Conservation (phyloP, 2,888 invertebrate species). For the Volucella inanis region DNA sequence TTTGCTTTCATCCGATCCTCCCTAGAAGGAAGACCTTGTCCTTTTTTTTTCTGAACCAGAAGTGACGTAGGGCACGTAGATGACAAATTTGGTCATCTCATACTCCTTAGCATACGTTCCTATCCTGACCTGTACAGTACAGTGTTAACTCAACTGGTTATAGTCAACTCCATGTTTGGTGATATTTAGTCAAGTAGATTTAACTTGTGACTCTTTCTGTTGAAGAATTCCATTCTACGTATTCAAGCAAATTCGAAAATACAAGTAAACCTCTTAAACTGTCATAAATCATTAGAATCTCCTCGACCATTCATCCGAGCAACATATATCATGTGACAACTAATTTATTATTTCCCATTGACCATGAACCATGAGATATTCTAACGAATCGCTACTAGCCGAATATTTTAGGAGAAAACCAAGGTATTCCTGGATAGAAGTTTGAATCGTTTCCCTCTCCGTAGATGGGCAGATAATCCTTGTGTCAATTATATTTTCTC, state of each 20-base stretch:
- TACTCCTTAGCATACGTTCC: no score
- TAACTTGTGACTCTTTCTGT: no score
- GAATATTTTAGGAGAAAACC: conserved; percentile 25
- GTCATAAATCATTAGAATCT: conserved; percentile 61
- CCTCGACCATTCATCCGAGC: conserved; percentile 1
- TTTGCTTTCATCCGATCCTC: no score
- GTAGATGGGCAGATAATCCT: conserved; percentile 68
- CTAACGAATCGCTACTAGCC: conserved; percentile 16
- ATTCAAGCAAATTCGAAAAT: neutral
- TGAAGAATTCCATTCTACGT: neutral
- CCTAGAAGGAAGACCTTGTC: no score
- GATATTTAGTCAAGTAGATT: no score
- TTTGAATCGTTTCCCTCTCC: conserved; percentile 23
- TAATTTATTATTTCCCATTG: conserved; percentile 53
- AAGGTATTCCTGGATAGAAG: neutral
- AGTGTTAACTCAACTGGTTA: no score
- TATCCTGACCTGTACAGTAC: no score
- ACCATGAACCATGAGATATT: conserved; percentile 19
- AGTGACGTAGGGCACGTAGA: no score
- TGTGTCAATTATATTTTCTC: conserved; percentile 72
- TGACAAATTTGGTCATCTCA: no score
- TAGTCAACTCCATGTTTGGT: no score
- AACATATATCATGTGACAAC: conserved; percentile 31
- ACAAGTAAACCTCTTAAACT: neutral
- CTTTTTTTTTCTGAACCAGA: no score